Conservation (phyloP, 2,888 invertebrate species). For the Melinaea marsaeus region DNA sequence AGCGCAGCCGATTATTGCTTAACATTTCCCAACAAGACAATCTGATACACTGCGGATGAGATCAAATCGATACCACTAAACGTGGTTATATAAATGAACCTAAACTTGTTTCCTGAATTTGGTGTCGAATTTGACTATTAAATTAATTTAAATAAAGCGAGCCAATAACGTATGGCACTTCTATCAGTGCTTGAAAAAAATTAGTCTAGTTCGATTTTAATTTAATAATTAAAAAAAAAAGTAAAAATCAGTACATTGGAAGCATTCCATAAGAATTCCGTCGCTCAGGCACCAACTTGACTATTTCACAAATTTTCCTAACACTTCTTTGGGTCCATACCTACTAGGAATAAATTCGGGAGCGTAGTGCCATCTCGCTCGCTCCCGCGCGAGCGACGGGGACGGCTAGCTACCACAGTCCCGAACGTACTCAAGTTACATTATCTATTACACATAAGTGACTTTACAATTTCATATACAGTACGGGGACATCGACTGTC, state of each 20-base stretch:
- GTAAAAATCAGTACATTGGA: conserved; percentile 75
- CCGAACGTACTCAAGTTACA: conserved; percentile 39
- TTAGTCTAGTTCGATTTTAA: conserved; percentile 57
- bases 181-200: conserved; percentile 70
- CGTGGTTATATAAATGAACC: conserved; percentile 53
- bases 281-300: conserved; percentile 74
- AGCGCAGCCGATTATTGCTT: conserved; percentile 11
- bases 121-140: conserved; percentile 74
- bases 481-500: conserved; percentile 17
- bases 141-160: conserved; percentile 61
- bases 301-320: conserved; percentile 68
- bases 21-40: neutral
- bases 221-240: conserved; percentile 46
- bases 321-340: conserved; percentile 55
- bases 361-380: conserved; percentile 21
- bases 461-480: conserved; percentile 27
- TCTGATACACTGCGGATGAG: conserved; percentile 58
- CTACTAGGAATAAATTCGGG: conserved; percentile 39
- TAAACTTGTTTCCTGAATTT: conserved; percentile 61
- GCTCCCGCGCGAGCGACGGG: conserved; percentile 13
- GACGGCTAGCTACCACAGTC: conserved; percentile 26
- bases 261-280: conserved; percentile 59
- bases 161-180: conserved; percentile 76
- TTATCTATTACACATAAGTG: conserved; percentile 30
- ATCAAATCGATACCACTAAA: conserved; percentile 68